Conservation (phyloP, 2,797 vertebrate genomes). For the Notamacropus eugenii region DNA sequence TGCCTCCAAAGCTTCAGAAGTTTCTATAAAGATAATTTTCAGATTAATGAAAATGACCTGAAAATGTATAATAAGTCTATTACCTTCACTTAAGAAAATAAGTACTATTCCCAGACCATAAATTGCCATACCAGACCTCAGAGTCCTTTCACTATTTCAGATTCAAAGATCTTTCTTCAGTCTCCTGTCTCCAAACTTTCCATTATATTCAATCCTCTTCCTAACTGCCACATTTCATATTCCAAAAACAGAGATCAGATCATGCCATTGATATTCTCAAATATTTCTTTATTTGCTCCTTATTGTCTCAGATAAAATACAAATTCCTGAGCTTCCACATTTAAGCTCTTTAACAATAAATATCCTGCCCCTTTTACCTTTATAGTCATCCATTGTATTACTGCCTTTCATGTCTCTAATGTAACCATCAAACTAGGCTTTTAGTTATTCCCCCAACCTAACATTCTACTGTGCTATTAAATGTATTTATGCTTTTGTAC, state of each 20-base stretch:
- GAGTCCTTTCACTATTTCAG: background rate
- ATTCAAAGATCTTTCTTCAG: background rate
- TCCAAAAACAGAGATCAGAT: background rate
- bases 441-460: background rate
- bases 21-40: constrained; percentile 20
- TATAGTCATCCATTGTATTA: background rate
- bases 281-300: background rate
- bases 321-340: background rate
- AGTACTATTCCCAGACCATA: background rate
- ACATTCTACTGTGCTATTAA: background rate
- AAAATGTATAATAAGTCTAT: background rate
- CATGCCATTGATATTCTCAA: background rate
- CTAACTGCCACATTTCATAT: background rate
- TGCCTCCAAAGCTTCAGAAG: background rate
- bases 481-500: background rate
- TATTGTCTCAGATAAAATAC: background rate
- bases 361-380: background rate
- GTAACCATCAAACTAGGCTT: background rate
- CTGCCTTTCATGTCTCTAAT: background rate
- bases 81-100: background rate
- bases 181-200: background rate
- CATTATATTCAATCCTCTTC: background rate
- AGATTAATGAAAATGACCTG: background rate
- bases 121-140: background rate
- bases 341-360: background rate